A percentile compares a stretch with the other conserved stretches of the same genome.
Conservation (phyloP, 35 echinoderm and acorn worm genomes). For the Hemicentrotus pulcherrimus region DNA sequence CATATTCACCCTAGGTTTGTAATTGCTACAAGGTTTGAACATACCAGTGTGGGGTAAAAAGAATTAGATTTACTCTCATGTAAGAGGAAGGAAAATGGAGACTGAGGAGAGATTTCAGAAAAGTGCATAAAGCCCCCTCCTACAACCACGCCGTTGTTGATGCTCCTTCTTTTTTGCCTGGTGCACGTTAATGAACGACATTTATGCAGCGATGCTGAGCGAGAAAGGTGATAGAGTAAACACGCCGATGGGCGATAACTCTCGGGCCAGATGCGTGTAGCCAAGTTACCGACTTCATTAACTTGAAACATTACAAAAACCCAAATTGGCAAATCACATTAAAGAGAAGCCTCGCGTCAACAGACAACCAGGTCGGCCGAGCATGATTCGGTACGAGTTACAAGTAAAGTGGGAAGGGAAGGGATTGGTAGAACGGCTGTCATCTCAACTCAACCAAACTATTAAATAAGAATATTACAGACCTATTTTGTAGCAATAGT, state of each 20-base stretch:
- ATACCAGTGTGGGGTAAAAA: neutral
- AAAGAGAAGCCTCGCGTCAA: slow-evolving; percentile 1
- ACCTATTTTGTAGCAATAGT: neutral
- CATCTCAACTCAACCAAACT: neutral
- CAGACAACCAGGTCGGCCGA: slow-evolving; percentile 50
- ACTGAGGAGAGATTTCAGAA: neutral
- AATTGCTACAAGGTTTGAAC: neutral
- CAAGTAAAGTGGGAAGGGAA: neutral
- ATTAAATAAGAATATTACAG: neutral
- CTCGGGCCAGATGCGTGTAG: slow-evolving; percentile 47
- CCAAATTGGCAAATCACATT: slow-evolving; percentile 56
- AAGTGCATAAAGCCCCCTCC: slow-evolving; percentile 48
- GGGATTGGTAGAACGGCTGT: neutral
- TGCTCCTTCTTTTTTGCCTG: neutral
- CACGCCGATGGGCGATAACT: slow-evolving; percentile 49
- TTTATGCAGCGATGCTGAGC: slow-evolving; percentile 48
- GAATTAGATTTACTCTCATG: slow-evolving; percentile 36
- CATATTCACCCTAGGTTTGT: slow-evolving; percentile 40
- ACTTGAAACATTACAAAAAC: slow-evolving; percentile 57
- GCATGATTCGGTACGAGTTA: slow-evolving; percentile 8
- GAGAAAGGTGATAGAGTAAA: slow-evolving; percentile 44
- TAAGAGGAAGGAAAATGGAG: neutral
- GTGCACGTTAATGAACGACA: slow-evolving; percentile 50
- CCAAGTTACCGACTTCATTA: slow-evolving; percentile 54
- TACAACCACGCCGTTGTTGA: neutral